Percentiles rank a stretch among this genome's conserved stretches.
These are phyloP conservation scores for Peromyscus melanophrys DNA, from an alignment of 2,797 vertebrate genomes.

Conservation along the genomic window DNA sequence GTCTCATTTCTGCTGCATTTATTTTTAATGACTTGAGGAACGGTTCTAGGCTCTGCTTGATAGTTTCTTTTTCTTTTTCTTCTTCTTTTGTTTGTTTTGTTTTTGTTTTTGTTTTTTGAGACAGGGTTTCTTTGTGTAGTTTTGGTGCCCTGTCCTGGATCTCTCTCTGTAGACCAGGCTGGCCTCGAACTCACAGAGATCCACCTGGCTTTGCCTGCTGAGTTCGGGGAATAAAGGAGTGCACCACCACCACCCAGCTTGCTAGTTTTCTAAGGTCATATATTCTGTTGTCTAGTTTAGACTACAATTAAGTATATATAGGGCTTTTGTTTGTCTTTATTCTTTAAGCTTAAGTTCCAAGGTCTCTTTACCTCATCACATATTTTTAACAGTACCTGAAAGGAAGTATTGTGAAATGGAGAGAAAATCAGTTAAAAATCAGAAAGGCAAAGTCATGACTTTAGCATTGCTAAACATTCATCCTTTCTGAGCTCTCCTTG, in stretches of 20 bases:
- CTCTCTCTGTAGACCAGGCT: too few relatives aligned
- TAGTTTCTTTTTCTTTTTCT: neutral
- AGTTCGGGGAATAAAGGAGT: too few relatives aligned
- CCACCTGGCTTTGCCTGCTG: too few relatives aligned
- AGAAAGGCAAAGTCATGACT: neutral
- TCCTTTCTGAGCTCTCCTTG: neutral
- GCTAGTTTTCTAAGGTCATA: neutral
- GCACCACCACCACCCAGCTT: too few relatives aligned
- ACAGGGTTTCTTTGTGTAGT: too few relatives aligned
- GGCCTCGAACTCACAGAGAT: too few relatives aligned
- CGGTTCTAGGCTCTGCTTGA: neutral
- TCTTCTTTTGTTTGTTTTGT: too few relatives aligned
- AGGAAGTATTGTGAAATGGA: neutral
- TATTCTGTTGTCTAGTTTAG: neutral
- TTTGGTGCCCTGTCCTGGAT: too few relatives aligned
- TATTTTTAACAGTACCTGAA: neutral
- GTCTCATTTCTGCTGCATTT: neutral
- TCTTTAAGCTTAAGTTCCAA: neutral
- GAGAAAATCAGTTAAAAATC: neutral
- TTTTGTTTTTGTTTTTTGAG: too few relatives aligned
- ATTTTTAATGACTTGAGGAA: slow-evolving; percentile 1
- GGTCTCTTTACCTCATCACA: neutral
- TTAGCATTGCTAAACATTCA: neutral
- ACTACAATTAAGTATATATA: neutral
- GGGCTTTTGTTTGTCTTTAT: neutral